Evolutionary conservation across 1,140 invertebrate species (phyloP), one percentile per base, ranked within the genome.

Genomic region (Drosophila hydei): DNA sequence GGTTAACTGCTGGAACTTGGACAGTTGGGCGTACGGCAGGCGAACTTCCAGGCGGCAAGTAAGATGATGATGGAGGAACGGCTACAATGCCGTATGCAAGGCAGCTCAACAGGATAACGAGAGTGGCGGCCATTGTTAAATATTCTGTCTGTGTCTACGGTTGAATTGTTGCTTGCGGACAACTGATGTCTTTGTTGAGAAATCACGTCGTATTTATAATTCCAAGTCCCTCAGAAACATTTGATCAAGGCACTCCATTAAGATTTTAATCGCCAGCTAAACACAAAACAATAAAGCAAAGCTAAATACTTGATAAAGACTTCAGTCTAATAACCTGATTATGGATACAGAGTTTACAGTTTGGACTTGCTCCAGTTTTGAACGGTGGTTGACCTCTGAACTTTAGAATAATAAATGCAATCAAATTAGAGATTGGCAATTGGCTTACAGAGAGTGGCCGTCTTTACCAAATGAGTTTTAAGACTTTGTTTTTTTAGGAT

Each of bases 241-340:
- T 42, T 8, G 14, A 16, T 12, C n/a, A 48, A 42, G 8, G 18
- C 36, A 45, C 19, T 11, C 2, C n/a, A 47, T 33, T 4, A 36
- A 50, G 47, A 16, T 42, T 7, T 18, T 8, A 16, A 42, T 42
- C 38, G 7, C 2, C 3, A 8, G 14, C 21, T 33, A 56, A 21
- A 33, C 65, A 63, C 52, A 70, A 70, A 55, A 63, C 71, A 76
- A 69, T 18, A 36, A 21, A n/a, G 14, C 21, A 75, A 79, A 79
- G 67, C 58, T 79, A 70, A 79, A 63, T 59, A 64, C 38, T 23
- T 45, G 36, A 52, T 68, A 51, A 75, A 79, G n/a, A n/a, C n/a
- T n/a, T n/a, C n/a, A n/a, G n/a, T 33, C 9, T 12, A 33, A 12
- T 33, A 33, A 33, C 11, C 9, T 33, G 30, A 33, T 33, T 33